These are phyloP conservation scores for Punctoribates punctum DNA, from an alignment of 2,888 invertebrate genomes.

Conservation along the genomic window DNA sequence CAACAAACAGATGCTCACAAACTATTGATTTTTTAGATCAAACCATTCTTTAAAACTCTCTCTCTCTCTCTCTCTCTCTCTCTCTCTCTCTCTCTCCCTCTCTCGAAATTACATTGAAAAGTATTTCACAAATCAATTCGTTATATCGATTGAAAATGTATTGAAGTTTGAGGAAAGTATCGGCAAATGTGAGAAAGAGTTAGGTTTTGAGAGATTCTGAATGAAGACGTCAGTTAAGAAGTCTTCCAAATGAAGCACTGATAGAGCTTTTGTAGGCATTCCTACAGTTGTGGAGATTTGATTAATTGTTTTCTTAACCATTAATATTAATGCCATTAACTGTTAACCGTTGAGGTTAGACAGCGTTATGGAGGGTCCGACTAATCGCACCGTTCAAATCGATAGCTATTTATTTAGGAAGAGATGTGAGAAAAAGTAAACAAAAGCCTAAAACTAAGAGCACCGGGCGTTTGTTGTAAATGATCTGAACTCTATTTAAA, in stretches of 20 bases:
- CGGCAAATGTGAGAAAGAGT: not conserved
- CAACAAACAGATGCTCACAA: slow-evolving; percentile 24
- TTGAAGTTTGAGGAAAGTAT: not conserved
- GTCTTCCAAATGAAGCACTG: not conserved
- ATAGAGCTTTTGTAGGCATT: not conserved
- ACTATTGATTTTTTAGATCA: slow-evolving; percentile 30
- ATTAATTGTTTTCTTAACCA: slow-evolving; percentile 18
- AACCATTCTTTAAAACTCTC: no score
- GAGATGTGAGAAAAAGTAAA: slow-evolving; percentile 25
- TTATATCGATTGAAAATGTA: not conserved
- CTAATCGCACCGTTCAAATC: no score
- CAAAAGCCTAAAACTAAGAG: not conserved
- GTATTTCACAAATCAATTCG: not conserved
- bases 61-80: slow-evolving; percentile 32
- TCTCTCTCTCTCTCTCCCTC: slow-evolving; percentile 1
- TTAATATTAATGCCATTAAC: not conserved
- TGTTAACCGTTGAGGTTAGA: not conserved
- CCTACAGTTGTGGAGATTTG: not conserved
- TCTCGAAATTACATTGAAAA: not conserved
- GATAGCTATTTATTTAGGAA: slow-evolving; percentile 17
- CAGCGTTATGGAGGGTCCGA: no score
- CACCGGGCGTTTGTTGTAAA: not conserved
- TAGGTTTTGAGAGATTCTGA: slow-evolving; percentile 8
- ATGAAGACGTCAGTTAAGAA: slow-evolving; percentile 11
- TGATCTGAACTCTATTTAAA: not conserved